These are phyloP conservation scores for Platalea minor DNA, from an alignment of 2,797 vertebrate genomes.

Conservation along the genomic window DNA sequence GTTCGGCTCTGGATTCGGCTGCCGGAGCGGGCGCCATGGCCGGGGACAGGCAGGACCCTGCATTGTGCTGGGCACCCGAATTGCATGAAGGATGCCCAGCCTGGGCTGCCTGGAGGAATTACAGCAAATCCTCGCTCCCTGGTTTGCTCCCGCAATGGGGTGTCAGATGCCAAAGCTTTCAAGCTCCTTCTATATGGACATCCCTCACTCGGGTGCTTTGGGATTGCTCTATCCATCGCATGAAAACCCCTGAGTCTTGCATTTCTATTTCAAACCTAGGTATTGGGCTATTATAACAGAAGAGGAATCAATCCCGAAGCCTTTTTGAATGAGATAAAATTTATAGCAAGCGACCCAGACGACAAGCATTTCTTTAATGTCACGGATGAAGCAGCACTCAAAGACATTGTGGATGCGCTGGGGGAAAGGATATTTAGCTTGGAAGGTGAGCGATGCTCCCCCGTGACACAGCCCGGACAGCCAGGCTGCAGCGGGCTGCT, in stretches of 20 bases:
- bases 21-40: fast-evolving
- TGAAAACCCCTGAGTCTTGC: fast-evolving
- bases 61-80: fast-evolving
- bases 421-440: slow-evolving; percentile 97
- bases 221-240: fast-evolving
- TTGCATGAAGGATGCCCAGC: background rate
- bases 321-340: slow-evolving; percentile 95
- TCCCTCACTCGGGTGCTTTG: background rate
- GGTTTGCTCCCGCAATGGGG: fast-evolving
- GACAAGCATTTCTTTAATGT: slow-evolving; percentile 99
- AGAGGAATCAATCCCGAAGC: slow-evolving; percentile 95
- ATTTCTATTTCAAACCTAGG: slow-evolving; percentile 67
- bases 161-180: background rate
- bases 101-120: background rate
- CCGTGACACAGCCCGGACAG: fast-evolving
- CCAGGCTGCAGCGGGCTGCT: background rate
- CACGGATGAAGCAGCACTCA: slow-evolving; percentile 93
- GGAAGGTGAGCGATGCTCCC: slow-evolving; percentile 76
- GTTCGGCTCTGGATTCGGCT: background rate
- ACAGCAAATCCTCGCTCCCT: background rate
- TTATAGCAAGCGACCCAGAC: slow-evolving; percentile 95
- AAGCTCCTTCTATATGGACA: fast-evolving
- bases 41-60: background rate
- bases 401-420: slow-evolving; percentile 96
- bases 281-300: slow-evolving; percentile 96